Conservation (phyloP, 1,140 invertebrate species). For the Drosophila auraria region DNA sequence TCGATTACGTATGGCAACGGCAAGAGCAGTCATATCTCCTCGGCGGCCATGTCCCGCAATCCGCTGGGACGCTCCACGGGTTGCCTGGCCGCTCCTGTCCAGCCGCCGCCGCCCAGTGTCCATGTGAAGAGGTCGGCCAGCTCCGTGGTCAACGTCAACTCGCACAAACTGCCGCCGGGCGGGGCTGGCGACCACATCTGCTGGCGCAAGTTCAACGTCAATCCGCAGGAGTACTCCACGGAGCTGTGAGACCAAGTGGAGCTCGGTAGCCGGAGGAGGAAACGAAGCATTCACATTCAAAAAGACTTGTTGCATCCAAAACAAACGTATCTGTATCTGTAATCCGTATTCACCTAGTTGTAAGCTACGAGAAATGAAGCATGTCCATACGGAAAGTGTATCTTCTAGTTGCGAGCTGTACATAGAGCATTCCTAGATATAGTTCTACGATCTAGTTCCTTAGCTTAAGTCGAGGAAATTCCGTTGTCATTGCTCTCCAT, state of each 20-base stretch:
- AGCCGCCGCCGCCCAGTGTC: slow-evolving; percentile 39
- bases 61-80: slow-evolving; percentile 73
- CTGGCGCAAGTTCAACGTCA: slow-evolving; percentile 84
- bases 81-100: slow-evolving; percentile 52
- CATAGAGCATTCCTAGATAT: slow-evolving; percentile 54
- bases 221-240: slow-evolving; percentile 83
- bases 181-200: slow-evolving; percentile 79
- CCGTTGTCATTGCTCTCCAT: slow-evolving; percentile 63
- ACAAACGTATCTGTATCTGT: slow-evolving; percentile 77
- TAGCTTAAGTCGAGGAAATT: slow-evolving; percentile 63
- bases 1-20: slow-evolving; percentile 79
- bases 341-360: slow-evolving; percentile 47
- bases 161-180: slow-evolving; percentile 71
- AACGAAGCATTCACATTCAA: slow-evolving; percentile 79
- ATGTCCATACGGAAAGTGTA: slow-evolving; percentile 74
- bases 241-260: slow-evolving; percentile 69
- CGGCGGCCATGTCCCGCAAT: slow-evolving; percentile 68
- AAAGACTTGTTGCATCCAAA: slow-evolving; percentile 84
- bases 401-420: slow-evolving; percentile 77
- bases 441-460: slow-evolving; percentile 59
- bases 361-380: slow-evolving; percentile 68
- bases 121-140: slow-evolving; percentile 74
- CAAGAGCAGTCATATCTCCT: slow-evolving; percentile 24
- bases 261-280: neutral
- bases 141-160: slow-evolving; percentile 72